Base-by-base conservation (phyloP, 2,113 vertebrate species). In the Lanius collurio region DNA sequence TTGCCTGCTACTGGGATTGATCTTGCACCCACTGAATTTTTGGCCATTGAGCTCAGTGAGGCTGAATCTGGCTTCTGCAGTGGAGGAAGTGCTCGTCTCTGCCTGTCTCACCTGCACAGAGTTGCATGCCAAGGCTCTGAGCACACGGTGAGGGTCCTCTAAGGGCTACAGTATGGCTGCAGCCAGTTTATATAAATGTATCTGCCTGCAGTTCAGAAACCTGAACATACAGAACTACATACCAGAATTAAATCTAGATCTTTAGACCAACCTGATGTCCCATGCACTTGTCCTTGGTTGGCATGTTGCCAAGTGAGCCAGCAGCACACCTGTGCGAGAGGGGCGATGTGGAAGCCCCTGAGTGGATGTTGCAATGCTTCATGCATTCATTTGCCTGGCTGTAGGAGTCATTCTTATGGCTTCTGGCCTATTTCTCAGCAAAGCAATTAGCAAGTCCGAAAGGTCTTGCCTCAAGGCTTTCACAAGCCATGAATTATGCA, bases 391-490 rank as follows among this genome's bases (percentile, higher is more conserved):
- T 91, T 94, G 65, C 86, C 52, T 49, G 31, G 44, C 49, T 93
- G 56, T 65, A 69, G 49, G 74, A 95, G 69, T 79, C 69, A 30
- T 82, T 91, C 42, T 87, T 92, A 78, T 20, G 53, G 87, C 74
- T 97, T 69, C 77, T 95, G 84, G 84, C 84, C 84, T 95, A 35
- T 52, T 83, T 92, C 93, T 96, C 74, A 85, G 83, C 63, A 87
- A 75, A 89, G 91, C 84, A 94, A 91, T 95, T 94, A 92, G 74
- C 55, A 89, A 87, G 82, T 92, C 87, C 49, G 0, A 95, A 94
- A 94, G 91, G 81, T 76, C 80, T 93, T 95, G 89, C 85, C 90
- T 93, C 35, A 77, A 81, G 83, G 90, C 73, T 92, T 89, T 94
- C 42, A 65, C 55, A 90, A 52, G 18, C 47, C 55, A 69, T 91